Base-by-base conservation (phyloP, 2,113 vertebrate species). In the Eira barbara region DNA sequence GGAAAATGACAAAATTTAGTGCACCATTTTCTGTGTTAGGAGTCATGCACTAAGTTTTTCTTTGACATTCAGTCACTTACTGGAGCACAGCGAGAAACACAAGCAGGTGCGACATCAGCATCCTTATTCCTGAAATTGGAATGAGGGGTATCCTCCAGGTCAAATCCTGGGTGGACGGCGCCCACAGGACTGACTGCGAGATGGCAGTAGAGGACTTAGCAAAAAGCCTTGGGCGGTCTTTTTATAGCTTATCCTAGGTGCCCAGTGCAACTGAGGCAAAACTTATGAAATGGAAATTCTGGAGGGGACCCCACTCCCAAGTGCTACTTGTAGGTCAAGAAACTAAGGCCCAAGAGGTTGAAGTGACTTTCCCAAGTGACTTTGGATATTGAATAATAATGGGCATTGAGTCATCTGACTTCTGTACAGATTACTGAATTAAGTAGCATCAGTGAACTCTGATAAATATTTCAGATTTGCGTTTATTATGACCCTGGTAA, bases 1-100 rank as follows among this genome's bases (percentile, higher is more conserved):
- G 96, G 55, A 63, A 96, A 98, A 98, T 86, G 95, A 98, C 98
- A 98, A 97, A 95, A 98, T 97, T 98, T 91, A 96, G 85, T 86
- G 94, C 45, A 25, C 93, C 95, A 83, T 97, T 98, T 98, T 97
- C 97, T 93, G 3, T 83, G 82, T 27, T 95, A 96, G 81, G 95
- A 98, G 98, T 96, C 96, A 94, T 67, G 94, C 42, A 85, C 95
- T 90, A 61, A 82, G 45, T 87, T 97, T 97, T 97, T 12, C 95
- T 63, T 93, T 97, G 97, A 93, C 21, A 36, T 61, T 91, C 93
- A 89, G 79, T 97, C 97, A 97, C 61, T 92, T 94, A 65, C 27
- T 95, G 94, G 36, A 86, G 79, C 92, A 95, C 89, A 80, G 94
- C 49, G 78, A 97, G 96, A 49, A 96, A 65, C 80, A 39, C 63